phyloP scores from a whole-genome alignment of 2,797 vertebrate species.

The Pipistrellus pygmaeus region DNA sequence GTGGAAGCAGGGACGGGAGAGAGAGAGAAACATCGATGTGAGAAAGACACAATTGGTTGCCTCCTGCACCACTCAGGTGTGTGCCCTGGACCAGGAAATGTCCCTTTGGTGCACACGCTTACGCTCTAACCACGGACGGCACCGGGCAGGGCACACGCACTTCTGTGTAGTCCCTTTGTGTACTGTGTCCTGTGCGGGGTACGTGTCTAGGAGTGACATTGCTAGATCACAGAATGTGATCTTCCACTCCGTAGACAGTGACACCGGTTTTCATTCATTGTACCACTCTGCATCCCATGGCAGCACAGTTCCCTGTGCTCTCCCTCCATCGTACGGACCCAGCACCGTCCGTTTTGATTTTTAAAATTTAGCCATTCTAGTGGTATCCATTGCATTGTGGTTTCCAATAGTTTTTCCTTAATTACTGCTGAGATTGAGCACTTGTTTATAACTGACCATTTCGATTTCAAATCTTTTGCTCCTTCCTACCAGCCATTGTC shows the following conservation, averaged over 20 bases:
- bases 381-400: neutral
- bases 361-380: neutral
- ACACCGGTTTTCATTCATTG: neutral
- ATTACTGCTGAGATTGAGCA: neutral
- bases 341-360: neutral
- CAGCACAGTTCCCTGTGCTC: neutral
- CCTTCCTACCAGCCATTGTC: neutral
- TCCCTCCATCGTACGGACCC: neutral
- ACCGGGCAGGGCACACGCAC: no score
- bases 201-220: neutral
- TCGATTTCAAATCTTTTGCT: slow-evolving; percentile 40
- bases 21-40: no score
- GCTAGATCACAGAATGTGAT: neutral
- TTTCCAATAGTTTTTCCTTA: neutral
- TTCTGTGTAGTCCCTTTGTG: neutral
- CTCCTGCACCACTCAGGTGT: no score
- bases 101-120: no score
- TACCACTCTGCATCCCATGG: neutral
- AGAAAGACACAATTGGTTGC: no score
- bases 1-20: no score
- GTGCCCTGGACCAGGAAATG: no score
- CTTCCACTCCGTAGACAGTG: neutral
- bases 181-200: neutral
- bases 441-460: neutral
- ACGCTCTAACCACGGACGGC: no score